Evolutionary conservation across 2,113 vertebrate species (phyloP), one percentile per base, ranked within the genome.

Genomic region (Megaleporinus macrocephalus): DNA sequence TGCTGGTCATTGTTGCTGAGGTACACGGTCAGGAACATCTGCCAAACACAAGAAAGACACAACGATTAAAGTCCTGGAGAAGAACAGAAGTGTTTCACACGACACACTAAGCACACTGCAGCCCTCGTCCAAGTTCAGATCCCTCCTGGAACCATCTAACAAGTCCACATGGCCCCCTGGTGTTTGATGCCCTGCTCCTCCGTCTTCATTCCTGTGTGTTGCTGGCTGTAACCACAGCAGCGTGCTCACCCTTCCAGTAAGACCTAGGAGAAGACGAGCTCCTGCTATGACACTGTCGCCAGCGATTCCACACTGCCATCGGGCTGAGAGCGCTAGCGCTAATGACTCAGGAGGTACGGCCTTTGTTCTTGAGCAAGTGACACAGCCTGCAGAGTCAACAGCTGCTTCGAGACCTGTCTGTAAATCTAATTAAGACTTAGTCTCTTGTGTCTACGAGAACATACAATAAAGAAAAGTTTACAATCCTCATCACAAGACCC

Each of bases 11-110:
- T 97, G 93, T 98, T 98, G 90, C 98, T 99, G 92, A 99, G 98
- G 93, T 97, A 98, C 85, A 99, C 98, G 0, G 98, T 99, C 83
- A 99, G 94, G 90, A 99, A 99, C 98, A 99, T 97, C 98, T 99
- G 89, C 88, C 59, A 86, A 51, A 77, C 18, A 70, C 26, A 70
- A 27, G 12, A 69, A 33, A 5, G 4, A 27, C 5, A 68, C 1
- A 10, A 11, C 0, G 65, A n/a, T n/a, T n/a, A n/a, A n/a, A n/a
- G n/a, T n/a, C n/a, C n/a, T n/a, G n/a, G n/a, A n/a, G n/a, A n/a
- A n/a, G n/a, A n/a, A n/a, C n/a, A n/a, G n/a, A n/a, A n/a, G n/a
- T n/a, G n/a, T n/a, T n/a, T n/a, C n/a, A n/a, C n/a, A n/a, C n/a
- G n/a, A n/a, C 41, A n/a, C 3, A 59, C 1, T 26, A 1, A 62